Evolutionary conservation across 2,888 invertebrate genomes (phyloP), one percentile per base, ranked within the genome.

Genomic region (Watsonalla cultraria): DNA sequence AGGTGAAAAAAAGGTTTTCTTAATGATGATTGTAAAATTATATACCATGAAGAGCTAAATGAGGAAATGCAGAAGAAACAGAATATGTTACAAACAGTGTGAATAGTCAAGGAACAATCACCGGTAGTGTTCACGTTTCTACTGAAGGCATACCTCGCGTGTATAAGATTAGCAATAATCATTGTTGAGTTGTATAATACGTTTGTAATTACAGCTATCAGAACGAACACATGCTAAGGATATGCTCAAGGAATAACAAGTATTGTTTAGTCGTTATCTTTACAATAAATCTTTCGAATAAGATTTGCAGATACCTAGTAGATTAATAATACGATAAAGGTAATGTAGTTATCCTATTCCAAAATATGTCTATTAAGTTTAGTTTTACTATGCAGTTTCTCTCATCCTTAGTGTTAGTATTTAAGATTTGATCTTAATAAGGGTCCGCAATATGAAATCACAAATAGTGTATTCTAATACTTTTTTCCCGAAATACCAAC

Each of bases 41-140:
- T 42, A 42, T 11, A 11, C 42, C 11, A 11, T 42, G 5, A 8
- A 42, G 11, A 11, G 11, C 11, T 42, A 42, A 11, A 42, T 11
- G 42, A 42, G 11, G 5, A 42, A 42, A 11, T 11, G 11, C 11
- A 42, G 9, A 42, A 11, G 11, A 42, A 42, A 11, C 42, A 42
- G 9, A 42, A 42, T 42, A 42, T 11, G 11, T 11, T 42, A 11
- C 11, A 11, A 42, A 42, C 11, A 11, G 42, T 42, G 11, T 42
- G 51, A 13, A 13, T 47, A 35, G 34, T 5, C 13, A 9, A 15
- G 37, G 37, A 49, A 49, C 49, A 49, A 49, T 49, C 37, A n/a
- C 49, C 49, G 49, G 49, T 49, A 49, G 49, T 37, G 39, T 37
- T 14, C 15, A 14, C 49, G 49, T 39, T 49, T 49, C 49, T 15